A percentile compares a stretch with the other conserved stretches of the same genome.
Evolutionary conservation across 2,888 invertebrate genomes (phyloP).

Genomic region (Melipona beecheii): DNA sequence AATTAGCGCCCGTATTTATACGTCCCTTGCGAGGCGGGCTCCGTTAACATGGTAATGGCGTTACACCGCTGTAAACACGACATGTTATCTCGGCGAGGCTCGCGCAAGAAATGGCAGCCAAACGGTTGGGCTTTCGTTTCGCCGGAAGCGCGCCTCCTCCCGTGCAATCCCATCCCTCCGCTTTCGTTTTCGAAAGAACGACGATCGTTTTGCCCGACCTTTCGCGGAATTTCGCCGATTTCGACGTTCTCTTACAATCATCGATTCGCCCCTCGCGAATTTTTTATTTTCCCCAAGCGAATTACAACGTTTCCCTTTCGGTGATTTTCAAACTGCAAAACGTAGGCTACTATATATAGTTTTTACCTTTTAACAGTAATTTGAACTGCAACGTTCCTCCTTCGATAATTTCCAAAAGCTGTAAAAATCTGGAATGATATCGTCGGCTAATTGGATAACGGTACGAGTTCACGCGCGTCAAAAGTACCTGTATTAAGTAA

Average conservation of each 20-base stretch:
- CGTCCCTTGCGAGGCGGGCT: conserved; percentile 66
- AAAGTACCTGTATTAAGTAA: neutral
- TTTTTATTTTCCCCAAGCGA: neutral
- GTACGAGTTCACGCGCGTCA: neutral
- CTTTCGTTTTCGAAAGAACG: neutral
- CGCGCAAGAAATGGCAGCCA: conserved; percentile 41
- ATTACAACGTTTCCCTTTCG: neutral
- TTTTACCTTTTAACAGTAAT: too few relatives aligned
- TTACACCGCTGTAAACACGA: conserved; percentile 72
- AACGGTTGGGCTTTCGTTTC: conserved; percentile 10
- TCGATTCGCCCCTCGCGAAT: neutral
- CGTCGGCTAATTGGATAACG: conserved; percentile 12
- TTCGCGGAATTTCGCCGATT: neutral
- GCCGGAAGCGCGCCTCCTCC: conserved; percentile 3
- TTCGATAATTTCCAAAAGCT: neutral
- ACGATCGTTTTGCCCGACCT: neutral
- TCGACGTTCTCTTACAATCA: neutral
- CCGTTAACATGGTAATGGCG: conserved; percentile 74
- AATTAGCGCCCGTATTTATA: conserved; percentile 76
- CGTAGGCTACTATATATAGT: too few relatives aligned
- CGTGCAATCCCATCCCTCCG: neutral
- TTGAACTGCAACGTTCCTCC: neutral
- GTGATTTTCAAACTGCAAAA: neutral
- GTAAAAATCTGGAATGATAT: conserved; percentile 2
- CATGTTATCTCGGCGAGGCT: conserved; percentile 67